Percentiles rank a stretch among this genome's conserved stretches.
Conservation (phyloP, 1,140 invertebrate genomes). For the Pseudomyrmex sp. region DNA sequence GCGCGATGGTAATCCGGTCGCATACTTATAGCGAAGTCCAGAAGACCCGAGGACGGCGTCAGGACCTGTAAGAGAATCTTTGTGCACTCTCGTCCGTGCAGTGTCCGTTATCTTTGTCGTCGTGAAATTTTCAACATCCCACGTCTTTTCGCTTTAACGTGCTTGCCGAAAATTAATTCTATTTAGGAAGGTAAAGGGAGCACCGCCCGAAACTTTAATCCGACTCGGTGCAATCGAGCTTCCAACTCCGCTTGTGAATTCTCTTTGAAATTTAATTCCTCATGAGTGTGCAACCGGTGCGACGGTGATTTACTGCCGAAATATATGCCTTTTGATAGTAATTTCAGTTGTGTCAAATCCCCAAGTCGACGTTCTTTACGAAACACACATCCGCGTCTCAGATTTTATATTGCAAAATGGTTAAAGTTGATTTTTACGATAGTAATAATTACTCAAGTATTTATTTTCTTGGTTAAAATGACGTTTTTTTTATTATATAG, state of each 20-base stretch:
- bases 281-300: constrained; percentile 47
- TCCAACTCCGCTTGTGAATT: constrained; percentile 24
- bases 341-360: constrained; percentile 31
- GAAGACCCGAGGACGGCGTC: constrained; percentile 92
- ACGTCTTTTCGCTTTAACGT: constrained; percentile 14
- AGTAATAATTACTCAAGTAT: too few species aligned
- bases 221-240: constrained; percentile 40
- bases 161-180: constrained; percentile 40
- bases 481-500: neutral
- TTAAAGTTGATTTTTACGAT: neutral
- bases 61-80: constrained; percentile 86
- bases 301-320: constrained; percentile 43
- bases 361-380: neutral
- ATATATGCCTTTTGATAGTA: constrained; percentile 59
- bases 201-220: constrained; percentile 45
- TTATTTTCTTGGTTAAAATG: neutral
- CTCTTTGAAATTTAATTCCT: constrained; percentile 56
- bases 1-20: constrained; percentile 97
- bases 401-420: neutral
- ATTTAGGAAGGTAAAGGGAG: constrained; percentile 16
- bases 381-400: neutral
- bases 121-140: constrained; percentile 19
- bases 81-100: neutral
- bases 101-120: neutral
- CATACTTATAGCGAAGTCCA: constrained; percentile 96